These are phyloP conservation scores for Apamea crenata DNA, from an alignment of 2,888 invertebrate species.

Conservation along the genomic window DNA sequence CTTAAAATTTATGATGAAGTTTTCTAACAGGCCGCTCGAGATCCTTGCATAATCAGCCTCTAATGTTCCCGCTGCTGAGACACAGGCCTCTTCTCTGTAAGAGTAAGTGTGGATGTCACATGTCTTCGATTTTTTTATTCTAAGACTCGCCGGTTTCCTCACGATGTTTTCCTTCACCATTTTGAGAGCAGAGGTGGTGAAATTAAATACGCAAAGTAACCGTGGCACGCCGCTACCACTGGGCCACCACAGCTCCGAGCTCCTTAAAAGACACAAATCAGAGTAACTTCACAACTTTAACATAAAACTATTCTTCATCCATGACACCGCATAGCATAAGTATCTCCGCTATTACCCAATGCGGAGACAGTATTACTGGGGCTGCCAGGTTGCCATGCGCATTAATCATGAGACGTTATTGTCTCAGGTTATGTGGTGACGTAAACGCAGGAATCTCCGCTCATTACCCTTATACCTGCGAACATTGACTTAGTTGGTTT, in stretches of 20 bases:
- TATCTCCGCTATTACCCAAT: conserved; percentile 39
- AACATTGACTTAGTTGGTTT: conserved; percentile 23
- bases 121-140: no score
- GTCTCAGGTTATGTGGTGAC: conserved; percentile 46
- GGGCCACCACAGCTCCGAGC: no score
- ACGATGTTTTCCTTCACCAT: no score
- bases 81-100: no score
- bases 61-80: no score
- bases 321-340: conserved; percentile 66
- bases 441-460: conserved; percentile 52
- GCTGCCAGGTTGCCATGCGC: conserved; percentile 42
- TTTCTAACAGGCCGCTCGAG: neutral
- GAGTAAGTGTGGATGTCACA: no score
- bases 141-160: no score
- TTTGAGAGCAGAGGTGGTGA: no score
- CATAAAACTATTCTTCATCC: neutral
- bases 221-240: no score
- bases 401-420: conserved; percentile 68
- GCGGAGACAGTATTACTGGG: conserved; percentile 45
- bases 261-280: neutral
- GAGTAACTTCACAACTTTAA: neutral
- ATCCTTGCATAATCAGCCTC: no score
- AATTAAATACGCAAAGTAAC: no score
- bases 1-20: neutral
- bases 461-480: conserved; percentile 42